Evolutionary conservation across 1,140 invertebrate genomes (phyloP), one percentile per base, ranked within the genome.

Genomic region (Lethrus apterus): DNA sequence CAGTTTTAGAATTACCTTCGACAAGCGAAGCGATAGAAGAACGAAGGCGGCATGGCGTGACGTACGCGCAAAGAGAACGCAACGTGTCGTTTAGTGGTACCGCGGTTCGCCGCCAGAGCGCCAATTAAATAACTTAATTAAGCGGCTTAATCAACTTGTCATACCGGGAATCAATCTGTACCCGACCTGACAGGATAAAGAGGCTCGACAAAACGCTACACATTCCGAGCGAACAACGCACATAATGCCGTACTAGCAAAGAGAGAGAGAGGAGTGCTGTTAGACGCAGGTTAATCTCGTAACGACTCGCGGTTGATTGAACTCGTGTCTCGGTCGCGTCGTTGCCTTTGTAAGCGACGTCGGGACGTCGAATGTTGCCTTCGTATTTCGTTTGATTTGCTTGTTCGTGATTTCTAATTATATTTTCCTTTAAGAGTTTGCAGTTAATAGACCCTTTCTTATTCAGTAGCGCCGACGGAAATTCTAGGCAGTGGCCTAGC

Each of bases 361-460:
- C 35, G 35, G 18, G 24, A 38, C n/a, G n/a, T n/a, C n/a, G n/a
- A n/a, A n/a, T n/a, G n/a, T 21, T n/a, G 35, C 35, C 35, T 18
- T 19, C 35, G 18, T 46, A 49, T 56, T 56, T 56, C 48, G 51
- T 58, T 56, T 58, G 57, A 55, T 55, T 55, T 53, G 36, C 54
- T 56, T 56, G 56, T 58, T 56, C 50, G 50, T 53, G 52, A 58
- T 57, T 58, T 60, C 56, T 60, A 60, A 60, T 60, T 60, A 60
- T 60, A 57, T 58, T 60, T 60, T 60, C 56, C 56, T 54, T 61
- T 54, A 53, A 54, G 50, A 50, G 51, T 54, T 51, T 58, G 51
- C 54, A 51, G 32, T 52, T n/a, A n/a, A n/a, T n/a, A n/a, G n/a
- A n/a, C n/a, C n/a, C n/a, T n/a, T n/a, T n/a, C n/a, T n/a, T n/a